phyloP scores from a whole-genome alignment of 2,797 vertebrate genomes.

The Tragopan temminckii region DNA sequence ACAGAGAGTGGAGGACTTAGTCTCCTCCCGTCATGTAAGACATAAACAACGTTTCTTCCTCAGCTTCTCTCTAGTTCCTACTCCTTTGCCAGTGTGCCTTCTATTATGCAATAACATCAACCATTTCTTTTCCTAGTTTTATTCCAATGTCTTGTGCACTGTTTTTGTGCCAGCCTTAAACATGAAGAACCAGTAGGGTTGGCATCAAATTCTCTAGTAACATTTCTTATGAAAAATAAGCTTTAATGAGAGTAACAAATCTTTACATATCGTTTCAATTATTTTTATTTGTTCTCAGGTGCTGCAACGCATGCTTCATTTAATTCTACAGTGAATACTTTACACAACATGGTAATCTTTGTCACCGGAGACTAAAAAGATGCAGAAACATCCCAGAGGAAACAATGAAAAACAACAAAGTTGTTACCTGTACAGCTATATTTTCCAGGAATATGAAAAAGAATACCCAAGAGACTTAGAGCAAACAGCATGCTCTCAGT shows the following conservation, averaged over 20 bases:
- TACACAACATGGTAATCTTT: neutral
- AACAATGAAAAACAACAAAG: conserved; percentile 62
- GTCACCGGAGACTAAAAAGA: conserved; percentile 41
- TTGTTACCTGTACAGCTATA: neutral
- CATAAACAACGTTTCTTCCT: neutral
- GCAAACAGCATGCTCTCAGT: neutral
- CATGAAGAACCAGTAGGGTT: neutral
- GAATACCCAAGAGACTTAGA: neutral
- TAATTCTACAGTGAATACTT: conserved; percentile 78
- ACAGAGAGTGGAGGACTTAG: conserved; percentile 12
- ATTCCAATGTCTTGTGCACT: neutral
- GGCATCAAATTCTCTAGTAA: conserved; percentile 29
- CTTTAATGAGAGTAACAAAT: conserved; percentile 66
- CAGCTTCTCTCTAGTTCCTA: neutral
- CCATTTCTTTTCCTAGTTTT: neutral
- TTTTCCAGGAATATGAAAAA: conserved; percentile 11
- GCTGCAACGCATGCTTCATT: conserved; percentile 79
- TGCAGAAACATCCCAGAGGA: conserved; percentile 52
- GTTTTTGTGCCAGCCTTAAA: neutral
- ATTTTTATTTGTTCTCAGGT: conserved; percentile 84
- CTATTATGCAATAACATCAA: neutral
- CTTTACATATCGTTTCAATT: conserved; percentile 73
- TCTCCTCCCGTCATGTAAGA: neutral
- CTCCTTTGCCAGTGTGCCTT: neutral
- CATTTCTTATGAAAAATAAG: conserved; percentile 59